These are phyloP conservation scores for Rhamnusium bicolor DNA, from an alignment of 2,888 invertebrate species.

Conservation along the genomic window DNA sequence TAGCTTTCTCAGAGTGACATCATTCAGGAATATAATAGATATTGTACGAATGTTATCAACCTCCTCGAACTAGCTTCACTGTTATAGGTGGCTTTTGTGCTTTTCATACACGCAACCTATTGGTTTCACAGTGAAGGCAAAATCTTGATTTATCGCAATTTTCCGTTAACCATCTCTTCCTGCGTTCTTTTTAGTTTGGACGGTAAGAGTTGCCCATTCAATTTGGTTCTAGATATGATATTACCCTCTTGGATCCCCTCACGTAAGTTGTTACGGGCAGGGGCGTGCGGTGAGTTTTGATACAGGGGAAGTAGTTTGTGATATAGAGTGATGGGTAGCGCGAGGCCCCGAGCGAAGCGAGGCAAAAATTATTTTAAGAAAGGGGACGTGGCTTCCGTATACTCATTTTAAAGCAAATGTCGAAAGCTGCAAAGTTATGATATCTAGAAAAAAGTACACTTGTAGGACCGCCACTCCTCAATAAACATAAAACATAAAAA, in stretches of 20 bases:
- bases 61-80: background rate
- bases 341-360: too few relatives aligned
- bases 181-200: background rate
- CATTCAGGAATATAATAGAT: background rate
- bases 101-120: background rate
- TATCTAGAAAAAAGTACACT: too few relatives aligned
- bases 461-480: too few relatives aligned
- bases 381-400: too few relatives aligned
- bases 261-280: too few relatives aligned
- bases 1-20: background rate
- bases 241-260: background rate
- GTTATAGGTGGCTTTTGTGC: background rate
- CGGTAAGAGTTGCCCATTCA: background rate
- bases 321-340: too few relatives aligned
- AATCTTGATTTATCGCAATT: background rate
- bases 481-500: too few relatives aligned
- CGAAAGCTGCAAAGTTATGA: too few relatives aligned
- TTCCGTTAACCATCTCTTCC: background rate
- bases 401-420: too few relatives aligned
- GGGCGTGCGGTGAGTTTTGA: too few relatives aligned
- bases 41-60: background rate
- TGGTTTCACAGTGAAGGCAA: background rate
- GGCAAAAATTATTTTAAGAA: too few relatives aligned
- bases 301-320: too few relatives aligned
- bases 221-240: background rate